Conservation (phyloP, 1,140 invertebrate species). For the Protaetia brevitarsis region DNA sequence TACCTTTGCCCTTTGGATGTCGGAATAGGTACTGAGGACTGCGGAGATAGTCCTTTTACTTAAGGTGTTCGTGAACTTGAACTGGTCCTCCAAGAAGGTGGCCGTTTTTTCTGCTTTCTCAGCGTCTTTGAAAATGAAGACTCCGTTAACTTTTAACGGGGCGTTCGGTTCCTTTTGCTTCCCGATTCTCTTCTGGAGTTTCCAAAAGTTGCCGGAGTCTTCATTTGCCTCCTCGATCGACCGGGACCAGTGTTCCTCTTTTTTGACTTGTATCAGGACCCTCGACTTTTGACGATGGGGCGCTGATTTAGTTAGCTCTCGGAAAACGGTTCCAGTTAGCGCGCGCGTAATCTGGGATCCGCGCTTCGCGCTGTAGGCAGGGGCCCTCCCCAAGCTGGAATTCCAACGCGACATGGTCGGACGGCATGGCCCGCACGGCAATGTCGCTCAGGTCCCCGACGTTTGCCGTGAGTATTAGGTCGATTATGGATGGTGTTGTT, state of each 20-base stretch:
- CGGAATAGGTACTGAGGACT: neutral
- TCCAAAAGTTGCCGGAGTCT: neutral
- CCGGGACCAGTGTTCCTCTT: neutral
- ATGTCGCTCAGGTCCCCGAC: too few relatives aligned
- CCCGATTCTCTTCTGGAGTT: neutral
- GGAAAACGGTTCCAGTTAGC: too few relatives aligned
- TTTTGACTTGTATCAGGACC: neutral
- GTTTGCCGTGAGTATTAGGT: too few relatives aligned
- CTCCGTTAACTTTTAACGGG: neutral
- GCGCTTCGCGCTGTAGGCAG: too few relatives aligned
- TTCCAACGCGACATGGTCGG: too few relatives aligned
- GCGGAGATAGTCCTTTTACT: neutral
- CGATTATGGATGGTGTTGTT: too few relatives aligned
- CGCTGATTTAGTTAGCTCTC: too few relatives aligned
- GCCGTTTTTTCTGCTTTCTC: constrained; percentile 7
- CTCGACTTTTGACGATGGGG: too few relatives aligned
- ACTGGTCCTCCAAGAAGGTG: neutral
- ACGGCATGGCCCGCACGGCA: too few relatives aligned
- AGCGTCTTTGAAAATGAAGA: neutral
- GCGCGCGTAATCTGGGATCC: too few relatives aligned
- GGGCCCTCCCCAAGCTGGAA: too few relatives aligned
- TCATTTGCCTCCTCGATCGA: neutral
- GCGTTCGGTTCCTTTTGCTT: constrained; percentile 14
- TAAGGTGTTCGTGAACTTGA: neutral
- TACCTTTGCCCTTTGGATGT: neutral